A percentile compares a stretch with the other conserved stretches of the same genome.
phyloP scores from a whole-genome alignment of 2,113 vertebrate species.

The Meriones unguiculatus region DNA sequence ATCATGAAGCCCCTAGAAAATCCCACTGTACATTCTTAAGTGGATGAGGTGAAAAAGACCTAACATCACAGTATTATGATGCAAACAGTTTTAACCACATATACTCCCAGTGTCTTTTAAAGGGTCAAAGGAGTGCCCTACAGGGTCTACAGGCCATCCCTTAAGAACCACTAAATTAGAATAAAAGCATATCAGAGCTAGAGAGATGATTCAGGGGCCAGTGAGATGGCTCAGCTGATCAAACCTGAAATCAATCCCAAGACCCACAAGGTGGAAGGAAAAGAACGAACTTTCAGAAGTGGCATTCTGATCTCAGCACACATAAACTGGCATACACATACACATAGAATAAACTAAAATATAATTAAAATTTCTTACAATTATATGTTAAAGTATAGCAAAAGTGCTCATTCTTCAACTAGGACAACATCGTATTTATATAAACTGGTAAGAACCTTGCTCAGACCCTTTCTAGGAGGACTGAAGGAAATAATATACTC shows the following conservation, averaged over 20 bases:
- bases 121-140: neutral
- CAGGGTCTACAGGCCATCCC: neutral
- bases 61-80: slow-evolving; percentile 4
- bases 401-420: slow-evolving; percentile 25
- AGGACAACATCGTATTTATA: neutral
- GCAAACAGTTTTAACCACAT: slow-evolving; percentile 53
- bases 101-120: neutral
- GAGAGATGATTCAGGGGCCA: neutral
- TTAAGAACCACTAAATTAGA: slow-evolving; percentile 53
- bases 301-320: neutral
- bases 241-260: neutral
- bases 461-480: neutral
- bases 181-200: neutral
- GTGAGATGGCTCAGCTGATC: neutral
- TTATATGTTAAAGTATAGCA: neutral
- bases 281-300: neutral
- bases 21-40: neutral
- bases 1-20: slow-evolving; percentile 51
- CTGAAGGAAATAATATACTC: slow-evolving; percentile 41
- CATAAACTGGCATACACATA: neutral
- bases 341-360: neutral
- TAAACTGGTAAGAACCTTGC: neutral
- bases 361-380: neutral
- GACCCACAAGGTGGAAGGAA: neutral
- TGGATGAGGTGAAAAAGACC: neutral